Evolutionary conservation across 2,888 invertebrate species (phyloP).

Genomic region (Diploptera punctata): DNA sequence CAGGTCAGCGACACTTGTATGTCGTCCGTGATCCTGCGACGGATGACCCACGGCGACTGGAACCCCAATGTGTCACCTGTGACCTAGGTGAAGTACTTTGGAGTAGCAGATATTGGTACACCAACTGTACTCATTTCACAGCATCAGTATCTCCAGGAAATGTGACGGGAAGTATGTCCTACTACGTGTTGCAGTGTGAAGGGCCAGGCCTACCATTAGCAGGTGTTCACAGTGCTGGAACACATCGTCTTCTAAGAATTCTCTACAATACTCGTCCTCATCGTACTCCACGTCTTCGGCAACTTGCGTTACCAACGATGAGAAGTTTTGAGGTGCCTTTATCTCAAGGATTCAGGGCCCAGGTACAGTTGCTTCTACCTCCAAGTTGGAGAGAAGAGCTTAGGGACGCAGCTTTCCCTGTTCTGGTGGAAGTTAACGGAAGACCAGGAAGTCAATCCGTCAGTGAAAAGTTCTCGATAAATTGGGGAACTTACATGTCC

Average conservation of each 20-base stretch:
- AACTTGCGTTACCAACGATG: conserved; percentile 82
- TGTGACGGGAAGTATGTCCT: conserved; percentile 44
- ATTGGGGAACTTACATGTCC: conserved; percentile 94
- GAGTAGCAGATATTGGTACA: conserved; percentile 76
- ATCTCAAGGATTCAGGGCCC: conserved; percentile 84
- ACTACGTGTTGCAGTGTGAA: conserved; percentile 86
- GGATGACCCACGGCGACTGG: conserved; percentile 66
- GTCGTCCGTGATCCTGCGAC: conserved; percentile 81
- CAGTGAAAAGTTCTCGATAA: conserved; percentile 83
- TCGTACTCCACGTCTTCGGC: conserved; percentile 68
- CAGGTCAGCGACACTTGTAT: conserved; percentile 88
- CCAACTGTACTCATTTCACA: conserved; percentile 86
- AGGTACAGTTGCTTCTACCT: conserved; percentile 86
- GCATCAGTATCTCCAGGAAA: conserved; percentile 66
- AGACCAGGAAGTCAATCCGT: conserved; percentile 92
- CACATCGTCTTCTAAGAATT: conserved; percentile 77
- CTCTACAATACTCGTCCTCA: conserved; percentile 73
- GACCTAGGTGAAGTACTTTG: conserved; percentile 76
- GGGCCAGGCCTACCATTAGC: conserved; percentile 92
- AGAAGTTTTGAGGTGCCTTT: conserved; percentile 85
- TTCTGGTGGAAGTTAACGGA: conserved; percentile 91
- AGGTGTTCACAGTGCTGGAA: conserved; percentile 73
- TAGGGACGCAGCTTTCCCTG: conserved; percentile 86
- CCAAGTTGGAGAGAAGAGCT: conserved; percentile 88
- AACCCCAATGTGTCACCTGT: conserved; percentile 88